Evolutionary conservation across 2,888 invertebrate species (phyloP).

Genomic region (Tenthredo livida): DNA sequence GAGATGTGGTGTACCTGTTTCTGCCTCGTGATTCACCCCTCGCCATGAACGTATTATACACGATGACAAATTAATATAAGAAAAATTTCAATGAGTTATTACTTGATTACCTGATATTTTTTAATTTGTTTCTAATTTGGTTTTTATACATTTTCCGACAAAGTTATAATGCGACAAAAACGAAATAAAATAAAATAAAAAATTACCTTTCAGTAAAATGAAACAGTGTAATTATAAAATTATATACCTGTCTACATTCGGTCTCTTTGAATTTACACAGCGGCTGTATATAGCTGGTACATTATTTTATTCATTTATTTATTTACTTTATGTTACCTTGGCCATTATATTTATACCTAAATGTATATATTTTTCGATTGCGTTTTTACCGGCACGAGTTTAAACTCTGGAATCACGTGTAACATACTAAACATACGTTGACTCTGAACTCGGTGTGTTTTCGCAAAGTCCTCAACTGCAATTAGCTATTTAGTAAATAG

Average conservation of each 20-base stretch:
- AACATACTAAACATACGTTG: not conserved
- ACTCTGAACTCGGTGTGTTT: not conserved
- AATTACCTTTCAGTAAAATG: not conserved
- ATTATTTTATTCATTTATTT: not conserved
- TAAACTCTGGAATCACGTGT: not conserved
- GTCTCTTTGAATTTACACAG: not conserved
- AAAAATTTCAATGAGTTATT: not conserved
- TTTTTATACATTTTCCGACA: not conserved
- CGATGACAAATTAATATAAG: not conserved
- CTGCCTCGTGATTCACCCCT: no score
- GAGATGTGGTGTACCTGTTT: no score
- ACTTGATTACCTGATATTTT: not conserved
- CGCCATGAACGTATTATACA: not conserved
- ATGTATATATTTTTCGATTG: not conserved
- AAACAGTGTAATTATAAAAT: not conserved
- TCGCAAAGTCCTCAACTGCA: not conserved
- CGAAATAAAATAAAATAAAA: not conserved
- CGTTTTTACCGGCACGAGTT: not conserved
- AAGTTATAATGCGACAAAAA: not conserved
- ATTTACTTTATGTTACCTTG: not conserved
- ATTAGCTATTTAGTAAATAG: conserved; percentile 3
- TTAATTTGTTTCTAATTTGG: not conserved
- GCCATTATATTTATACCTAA: not conserved
- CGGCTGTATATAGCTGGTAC: not conserved
- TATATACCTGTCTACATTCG: not conserved